Conservation (phyloP, 2,797 vertebrate species). For the Chiroxiphia lanceolata region DNA sequence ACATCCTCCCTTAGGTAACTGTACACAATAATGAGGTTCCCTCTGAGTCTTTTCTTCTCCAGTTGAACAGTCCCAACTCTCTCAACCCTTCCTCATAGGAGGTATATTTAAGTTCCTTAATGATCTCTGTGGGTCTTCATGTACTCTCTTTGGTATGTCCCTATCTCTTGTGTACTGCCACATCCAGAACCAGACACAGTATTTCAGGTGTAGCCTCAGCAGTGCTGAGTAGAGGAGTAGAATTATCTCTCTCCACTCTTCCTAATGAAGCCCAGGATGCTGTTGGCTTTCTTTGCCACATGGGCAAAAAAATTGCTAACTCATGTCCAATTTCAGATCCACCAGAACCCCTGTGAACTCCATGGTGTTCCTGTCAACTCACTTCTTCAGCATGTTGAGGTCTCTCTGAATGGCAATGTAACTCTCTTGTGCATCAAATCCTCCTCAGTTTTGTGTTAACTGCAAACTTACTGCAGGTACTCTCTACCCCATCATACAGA, state of each 20-base stretch:
- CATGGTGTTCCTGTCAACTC: background rate
- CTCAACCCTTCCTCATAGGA: background rate
- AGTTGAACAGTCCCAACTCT: background rate
- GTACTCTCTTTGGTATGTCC: background rate
- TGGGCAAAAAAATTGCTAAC: background rate
- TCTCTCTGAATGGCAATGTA: background rate
- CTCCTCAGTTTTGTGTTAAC: background rate
- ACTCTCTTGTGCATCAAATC: background rate
- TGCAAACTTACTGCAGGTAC: background rate
- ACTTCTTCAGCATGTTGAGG: background rate
- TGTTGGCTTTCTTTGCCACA: background rate
- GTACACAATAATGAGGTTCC: background rate
- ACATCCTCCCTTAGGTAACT: background rate
- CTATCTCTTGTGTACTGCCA: background rate
- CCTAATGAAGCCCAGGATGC: background rate
- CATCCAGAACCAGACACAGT: background rate
- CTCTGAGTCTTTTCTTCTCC: background rate
- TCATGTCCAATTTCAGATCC: background rate
- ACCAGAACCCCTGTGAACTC: background rate
- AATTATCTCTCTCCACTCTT: background rate
- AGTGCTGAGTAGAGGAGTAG: background rate
- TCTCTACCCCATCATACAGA: background rate
- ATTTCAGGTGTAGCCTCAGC: background rate
- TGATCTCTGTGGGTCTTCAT: background rate
- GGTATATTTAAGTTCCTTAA: background rate